Evolutionary conservation across 2,888 invertebrate species (phyloP), one percentile per base, ranked within the genome.

Genomic region (Ophioninae sp.): DNA sequence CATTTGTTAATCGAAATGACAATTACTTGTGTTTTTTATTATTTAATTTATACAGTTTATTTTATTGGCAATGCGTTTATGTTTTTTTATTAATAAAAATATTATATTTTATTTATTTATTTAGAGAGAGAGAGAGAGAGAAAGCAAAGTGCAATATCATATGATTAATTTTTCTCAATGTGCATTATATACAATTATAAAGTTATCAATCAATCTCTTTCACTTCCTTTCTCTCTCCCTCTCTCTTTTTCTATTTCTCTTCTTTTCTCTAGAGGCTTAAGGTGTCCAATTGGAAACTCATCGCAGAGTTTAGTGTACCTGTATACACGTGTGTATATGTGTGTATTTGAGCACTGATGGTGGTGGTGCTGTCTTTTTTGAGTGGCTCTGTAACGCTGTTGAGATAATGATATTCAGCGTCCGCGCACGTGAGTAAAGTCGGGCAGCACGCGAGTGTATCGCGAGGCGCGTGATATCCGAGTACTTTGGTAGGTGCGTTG

Each of bases 371-470:
- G 44, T 20, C 44, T 64, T 61, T 79, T 75, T 65, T 41, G 50
- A 65, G 56, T 56, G 65, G 61, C 41, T 67, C 64, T 20, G 62
- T 17, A 44, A 44, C 76, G 44, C 78, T 80, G 50, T 13, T 70
- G 76, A 84, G 85, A 85, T 87, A 87, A 86, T 87, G 85, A 87
- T 85, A 86, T 86, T 85, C 83, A 79, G 73, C 78, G 74, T 85
- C 83, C 82, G 86, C 81, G 86, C 87, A 85, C 86, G 86, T 86
- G 85, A 87, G 87, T 85, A 84, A 83, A 79, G 80, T 79, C 80
- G 64, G 61, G 83, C 79, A 86, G 83, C 86, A 85, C 85, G 86
- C 85, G 85, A 86, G 85, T 82, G 79, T 78, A 82, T 82, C 17
- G 50, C 50, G 17, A 10, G 10, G 50, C 50, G 50, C 50, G 50